These are phyloP conservation scores for Lepetodrilus schrolli DNA, from an alignment of 2,888 invertebrate genomes.

Conservation along the genomic window DNA sequence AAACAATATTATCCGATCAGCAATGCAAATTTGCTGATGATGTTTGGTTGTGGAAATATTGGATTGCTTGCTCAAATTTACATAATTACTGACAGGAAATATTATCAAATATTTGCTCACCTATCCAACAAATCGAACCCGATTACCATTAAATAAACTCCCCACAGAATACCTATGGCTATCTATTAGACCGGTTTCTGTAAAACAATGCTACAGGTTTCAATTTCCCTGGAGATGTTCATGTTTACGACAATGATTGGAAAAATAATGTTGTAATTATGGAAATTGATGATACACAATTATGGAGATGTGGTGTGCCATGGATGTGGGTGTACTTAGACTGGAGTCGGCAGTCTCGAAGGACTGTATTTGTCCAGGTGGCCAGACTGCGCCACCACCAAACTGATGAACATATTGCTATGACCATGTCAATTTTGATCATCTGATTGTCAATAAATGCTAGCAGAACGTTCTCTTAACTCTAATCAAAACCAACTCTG, in stretches of 20 bases:
- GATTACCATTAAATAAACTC: too few species aligned
- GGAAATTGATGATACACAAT: not conserved
- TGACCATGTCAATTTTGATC: constrained; percentile 17
- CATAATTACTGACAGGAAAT: too few species aligned
- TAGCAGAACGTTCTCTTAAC: constrained; percentile 3
- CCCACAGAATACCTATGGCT: too few species aligned
- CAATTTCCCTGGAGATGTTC: too few species aligned
- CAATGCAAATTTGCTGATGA: too few species aligned
- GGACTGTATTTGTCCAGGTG: not conserved
- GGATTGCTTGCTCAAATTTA: too few species aligned
- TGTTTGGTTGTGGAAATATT: too few species aligned
- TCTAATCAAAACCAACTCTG: not conserved
- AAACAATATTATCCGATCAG: too few species aligned
- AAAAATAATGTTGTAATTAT: not conserved
- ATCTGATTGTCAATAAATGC: constrained; percentile 12
- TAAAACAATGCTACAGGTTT: too few species aligned
- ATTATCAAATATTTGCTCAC: too few species aligned
- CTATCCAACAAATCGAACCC: too few species aligned
- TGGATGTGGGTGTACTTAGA: not conserved
- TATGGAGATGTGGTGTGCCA: not conserved
- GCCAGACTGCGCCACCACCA: not conserved
- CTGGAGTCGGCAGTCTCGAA: not conserved
- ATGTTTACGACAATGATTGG: constrained; percentile 3
- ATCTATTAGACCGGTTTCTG: too few species aligned
- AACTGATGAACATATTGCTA: not conserved